Evolutionary conservation across 2,888 invertebrate species (phyloP), one percentile per base, ranked within the genome.

Genomic region (Andrena minutula): DNA sequence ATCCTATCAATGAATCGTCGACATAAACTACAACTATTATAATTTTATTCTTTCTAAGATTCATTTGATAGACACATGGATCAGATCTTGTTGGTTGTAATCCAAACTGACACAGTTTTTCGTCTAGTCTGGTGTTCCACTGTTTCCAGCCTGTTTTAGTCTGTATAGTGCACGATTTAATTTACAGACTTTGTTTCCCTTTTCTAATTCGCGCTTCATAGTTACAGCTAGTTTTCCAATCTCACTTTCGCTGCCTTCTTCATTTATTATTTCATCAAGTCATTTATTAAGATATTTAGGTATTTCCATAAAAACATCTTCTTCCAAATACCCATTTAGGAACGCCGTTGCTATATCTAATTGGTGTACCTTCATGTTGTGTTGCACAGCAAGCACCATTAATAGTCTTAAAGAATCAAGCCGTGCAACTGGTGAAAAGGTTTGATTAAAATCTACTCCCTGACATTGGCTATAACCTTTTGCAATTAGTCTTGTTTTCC

Each of bases 231-330:
- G 28, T 2, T 12, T 58, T 58, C 58, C 12, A 16, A 58, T 0
- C 28, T 58, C 28, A 16, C 58, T 58, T 16, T 8, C 4, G 2
- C 16, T 58, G 6, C 28, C 58, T 28, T 58, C 58, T 58, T 28
- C 28, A 5, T 12, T 58, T 58, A 58, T 23, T 58, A 63, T 63
- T 1, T 32, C 32, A 10, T 32, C 20, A 1, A 63, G 35, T 3
- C n/a, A 10, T 20, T 32, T n/a, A n/a, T 20, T 20, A 1, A 35
- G 32, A 23, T 20, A n/a, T 8, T 63, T 32, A 1, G 35, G 61
- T 32, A 63, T 35, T 20, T 63, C 61, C 61, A 63, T 63, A 30
- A 63, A 63, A 32, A 32, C 28, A 28, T 28, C 28, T 28, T n/a
- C n/a, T n/a, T 28, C 28, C 28, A 28, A 28, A 28, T 28, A 28